A percentile compares a stretch with the other conserved stretches of the same genome.
phyloP scores from a whole-genome alignment of 2,113 vertebrate genomes.

The Zootoca vivipara region DNA sequence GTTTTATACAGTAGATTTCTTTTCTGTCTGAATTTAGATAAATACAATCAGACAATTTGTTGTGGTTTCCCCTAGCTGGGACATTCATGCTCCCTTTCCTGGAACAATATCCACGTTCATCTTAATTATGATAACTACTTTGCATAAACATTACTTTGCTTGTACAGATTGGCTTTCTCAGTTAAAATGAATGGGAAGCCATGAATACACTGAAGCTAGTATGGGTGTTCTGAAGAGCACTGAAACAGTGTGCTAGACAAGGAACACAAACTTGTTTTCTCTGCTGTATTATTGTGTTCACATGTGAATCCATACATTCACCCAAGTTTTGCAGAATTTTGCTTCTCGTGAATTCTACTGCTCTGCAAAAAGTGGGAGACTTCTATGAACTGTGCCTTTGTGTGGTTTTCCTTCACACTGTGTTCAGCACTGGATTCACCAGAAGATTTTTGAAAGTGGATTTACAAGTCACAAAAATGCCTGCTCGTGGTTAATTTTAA shows the following conservation, averaged over 20 bases:
- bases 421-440: conserved; percentile 36
- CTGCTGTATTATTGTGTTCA: not conserved
- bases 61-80: not conserved
- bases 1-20: not conserved
- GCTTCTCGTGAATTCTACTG: not conserved
- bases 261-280: not conserved
- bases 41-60: not conserved
- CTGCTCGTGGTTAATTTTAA: not conserved
- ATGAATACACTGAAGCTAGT: not conserved
- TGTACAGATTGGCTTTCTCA: not conserved
- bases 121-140: not conserved
- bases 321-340: not conserved
- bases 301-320: not conserved
- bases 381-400: not conserved
- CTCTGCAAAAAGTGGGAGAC: not conserved
- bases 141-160: not conserved
- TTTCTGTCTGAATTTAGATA: not conserved
- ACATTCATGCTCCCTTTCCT: not conserved
- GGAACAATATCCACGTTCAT: not conserved
- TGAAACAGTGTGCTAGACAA: not conserved
- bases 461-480: conserved; percentile 27
- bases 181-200: not conserved
- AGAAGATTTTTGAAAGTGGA: conserved; percentile 37
- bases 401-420: not conserved
- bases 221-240: too few species aligned